phyloP scores from a whole-genome alignment of 2,113 vertebrate genomes.

The Otolemur garnettii region DNA sequence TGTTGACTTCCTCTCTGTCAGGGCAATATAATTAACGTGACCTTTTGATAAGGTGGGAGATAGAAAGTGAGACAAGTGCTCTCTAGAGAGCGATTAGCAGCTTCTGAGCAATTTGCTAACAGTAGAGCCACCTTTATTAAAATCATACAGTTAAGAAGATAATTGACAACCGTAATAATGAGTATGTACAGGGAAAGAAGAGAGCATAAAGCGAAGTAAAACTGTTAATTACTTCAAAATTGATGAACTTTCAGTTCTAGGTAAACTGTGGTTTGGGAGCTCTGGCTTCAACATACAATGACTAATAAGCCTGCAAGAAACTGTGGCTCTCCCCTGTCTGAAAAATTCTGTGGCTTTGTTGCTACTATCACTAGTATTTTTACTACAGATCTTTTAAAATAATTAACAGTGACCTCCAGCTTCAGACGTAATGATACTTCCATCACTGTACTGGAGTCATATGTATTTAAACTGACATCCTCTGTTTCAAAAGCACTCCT shows the following conservation, averaged over 20 bases:
- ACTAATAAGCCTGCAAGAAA: slow-evolving; percentile 61
- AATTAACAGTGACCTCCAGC: slow-evolving; percentile 73
- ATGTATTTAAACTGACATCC: neutral
- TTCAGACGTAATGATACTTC: slow-evolving; percentile 20
- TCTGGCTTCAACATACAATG: slow-evolving; percentile 42
- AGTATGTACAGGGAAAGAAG: slow-evolving; percentile 72
- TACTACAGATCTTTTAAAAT: slow-evolving; percentile 68
- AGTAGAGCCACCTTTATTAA: slow-evolving; percentile 84
- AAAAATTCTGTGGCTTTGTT: slow-evolving; percentile 78
- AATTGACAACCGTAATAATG: slow-evolving; percentile 87
- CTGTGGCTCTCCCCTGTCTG: neutral
- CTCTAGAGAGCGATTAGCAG: slow-evolving; percentile 89
- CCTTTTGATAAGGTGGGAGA: slow-evolving; percentile 89
- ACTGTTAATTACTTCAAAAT: slow-evolving; percentile 80
- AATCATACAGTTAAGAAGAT: slow-evolving; percentile 84
- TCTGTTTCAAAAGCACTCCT: neutral
- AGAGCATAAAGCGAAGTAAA: slow-evolving; percentile 68
- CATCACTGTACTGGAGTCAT: slow-evolving; percentile 59
- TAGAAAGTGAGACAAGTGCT: slow-evolving; percentile 88
- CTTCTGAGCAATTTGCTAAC: slow-evolving; percentile 87
- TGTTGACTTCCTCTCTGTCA: slow-evolving; percentile 87
- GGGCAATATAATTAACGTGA: slow-evolving; percentile 89
- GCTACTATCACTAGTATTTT: slow-evolving; percentile 75
- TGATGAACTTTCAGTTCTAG: slow-evolving; percentile 62
- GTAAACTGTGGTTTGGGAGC: slow-evolving; percentile 65